Evolutionary conservation across 2,797 vertebrate genomes (phyloP), one percentile per base, ranked within the genome.

Genomic region (Momotus momota): DNA sequence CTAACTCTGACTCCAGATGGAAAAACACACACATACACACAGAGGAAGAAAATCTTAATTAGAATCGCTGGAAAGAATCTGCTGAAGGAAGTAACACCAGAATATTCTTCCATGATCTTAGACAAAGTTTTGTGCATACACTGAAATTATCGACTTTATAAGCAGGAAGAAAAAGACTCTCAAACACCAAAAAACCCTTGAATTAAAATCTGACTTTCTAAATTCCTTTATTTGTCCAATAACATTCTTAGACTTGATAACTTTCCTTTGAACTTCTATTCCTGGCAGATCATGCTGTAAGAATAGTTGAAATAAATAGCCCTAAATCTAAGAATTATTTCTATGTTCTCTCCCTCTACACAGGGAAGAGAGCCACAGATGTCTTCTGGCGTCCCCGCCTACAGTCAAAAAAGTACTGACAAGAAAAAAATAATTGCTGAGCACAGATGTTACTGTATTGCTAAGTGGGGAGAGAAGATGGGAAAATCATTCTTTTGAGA

Each of bases 11-110:
- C 48, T 82, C 60, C 93, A 93, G 78, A 92, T 77, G 81, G 86
- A 85, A 95, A 94, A 94, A 90, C 27, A 78, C 67, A 92, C 43
- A 84, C 48, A 70, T 14, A 71, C 20, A 64, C 33, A 73, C 4
- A 55, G 43, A 89, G 52, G 33, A 90, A 86, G 72, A 94, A 87
- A 95, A 91, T 58, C 49, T 49, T 85, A 54, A 81, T 88, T 83
- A 83, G 70, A 64, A 66, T 58, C 75, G 43, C 57, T 90, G 77
- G 62, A 86, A 94, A 81, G 31, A 95, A 88, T 78, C 57, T 72
- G 65, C 65, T 92, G 89, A 94, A 89, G 60, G n/a, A 87, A 82
- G 15, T 23, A 83, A 67, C 58, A 92, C 17, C 20, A 62, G 65
- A 75, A 72, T 66, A 85, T 45, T 91, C 62, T 78, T 90, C 49